phyloP scores from a whole-genome alignment of 2,888 invertebrate species.

The Eupsilia transversa region DNA sequence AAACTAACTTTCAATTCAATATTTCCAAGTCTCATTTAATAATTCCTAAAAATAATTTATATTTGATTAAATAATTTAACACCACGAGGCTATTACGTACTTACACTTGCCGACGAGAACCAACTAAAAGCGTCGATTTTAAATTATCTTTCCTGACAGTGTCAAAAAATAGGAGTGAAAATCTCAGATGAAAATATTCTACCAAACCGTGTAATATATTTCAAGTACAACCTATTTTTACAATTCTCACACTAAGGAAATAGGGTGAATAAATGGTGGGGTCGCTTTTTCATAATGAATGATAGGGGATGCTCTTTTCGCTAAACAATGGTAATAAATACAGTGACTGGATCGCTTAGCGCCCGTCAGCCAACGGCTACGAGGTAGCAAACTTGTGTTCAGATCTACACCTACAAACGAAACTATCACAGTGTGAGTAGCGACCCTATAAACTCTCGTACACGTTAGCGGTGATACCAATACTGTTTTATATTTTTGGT shows the following conservation, averaged over 20 bases:
- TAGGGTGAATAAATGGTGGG: constrained; percentile 73
- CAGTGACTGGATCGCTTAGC: constrained; percentile 86
- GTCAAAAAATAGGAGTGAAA: background rate
- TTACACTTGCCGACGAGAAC: background rate
- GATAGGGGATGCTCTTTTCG: constrained; percentile 86
- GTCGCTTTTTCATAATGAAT: constrained; percentile 83
- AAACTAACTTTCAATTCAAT: background rate
- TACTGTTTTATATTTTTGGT: background rate
- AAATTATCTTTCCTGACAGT: background rate
- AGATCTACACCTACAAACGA: constrained; percentile 62
- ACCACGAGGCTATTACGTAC: background rate
- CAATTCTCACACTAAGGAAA: constrained; percentile 45
- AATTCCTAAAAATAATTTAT: background rate
- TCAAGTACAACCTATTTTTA: constrained; percentile 58
- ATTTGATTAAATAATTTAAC: background rate
- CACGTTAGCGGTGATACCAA: constrained; percentile 40
- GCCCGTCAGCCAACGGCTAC: constrained; percentile 74
- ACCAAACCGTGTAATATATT: background rate
- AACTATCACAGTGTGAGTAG: constrained; percentile 69
- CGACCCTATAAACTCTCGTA: constrained; percentile 56
- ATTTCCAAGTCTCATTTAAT: background rate
- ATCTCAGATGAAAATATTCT: background rate
- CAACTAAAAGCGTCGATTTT: background rate
- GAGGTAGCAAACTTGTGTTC: constrained; percentile 64
- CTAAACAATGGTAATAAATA: constrained; percentile 91